Base-by-base conservation (phyloP, 2,888 invertebrate species). In the Criorhina ranunculi region DNA sequence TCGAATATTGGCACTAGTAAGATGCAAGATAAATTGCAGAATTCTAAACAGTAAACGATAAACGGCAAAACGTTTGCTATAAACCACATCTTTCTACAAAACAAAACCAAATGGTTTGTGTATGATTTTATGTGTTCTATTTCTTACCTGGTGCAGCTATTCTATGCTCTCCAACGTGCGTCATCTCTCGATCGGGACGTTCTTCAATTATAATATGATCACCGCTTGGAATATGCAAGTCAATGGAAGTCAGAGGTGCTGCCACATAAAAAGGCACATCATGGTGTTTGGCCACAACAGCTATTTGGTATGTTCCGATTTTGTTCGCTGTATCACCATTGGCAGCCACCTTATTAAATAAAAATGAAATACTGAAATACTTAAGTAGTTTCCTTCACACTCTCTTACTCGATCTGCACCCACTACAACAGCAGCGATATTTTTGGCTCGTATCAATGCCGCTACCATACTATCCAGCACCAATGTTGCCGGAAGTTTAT, bases 271-370 rank as follows among this genome's bases (percentile, higher is more conserved):
- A 99, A 69, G 98, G 98, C 80, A 99, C 96, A 35, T 94, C 94
- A 90, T 99, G 98, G 91, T 97, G 93, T 89, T 96, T 96, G 0
- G 99, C 98, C 53, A 96, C 93, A 59, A 99, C 96, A 0, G 99
- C 98, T 89, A 99, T 96, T 93, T 98, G 98, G 91, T 98, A 98
- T 11, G 98, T 98, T 88, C 98, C 99, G 90, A 99, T 98, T 94
- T 99, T 99, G 91, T 99, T 99, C 0, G 99, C 99, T 0, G 99
- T 99, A 91, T 99, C 99, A 0, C 99, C 99, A 92, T 99, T 99
- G 1, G 96, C 95, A 11, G 97, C 98, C 35, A 98, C 95, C 95
- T 95, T 85, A 81, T 35, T 60, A 55, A 70, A 72, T 53, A 55
- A 33, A 67, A 24, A 77, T 12, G 7, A 76, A 49, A 44, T 42